Evolutionary conservation across 2,113 vertebrate genomes (phyloP).

Genomic region (Proteles cristata): DNA sequence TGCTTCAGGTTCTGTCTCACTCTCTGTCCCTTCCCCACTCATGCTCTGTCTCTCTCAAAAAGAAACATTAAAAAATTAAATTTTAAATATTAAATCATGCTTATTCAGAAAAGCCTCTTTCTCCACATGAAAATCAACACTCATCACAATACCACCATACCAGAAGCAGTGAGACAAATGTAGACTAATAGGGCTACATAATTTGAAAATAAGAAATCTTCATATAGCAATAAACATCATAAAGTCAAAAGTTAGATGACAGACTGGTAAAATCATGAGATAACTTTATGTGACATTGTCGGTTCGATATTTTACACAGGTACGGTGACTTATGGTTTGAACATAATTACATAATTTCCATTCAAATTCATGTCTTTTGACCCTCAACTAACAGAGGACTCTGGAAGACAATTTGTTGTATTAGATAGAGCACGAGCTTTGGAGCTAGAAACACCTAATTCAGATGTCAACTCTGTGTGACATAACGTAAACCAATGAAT

Average conservation of each 20-base stretch:
- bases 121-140: neutral
- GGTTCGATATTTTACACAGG: neutral
- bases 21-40: too few species aligned
- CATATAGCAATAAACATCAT: neutral
- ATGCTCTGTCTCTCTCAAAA: too few species aligned
- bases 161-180: neutral
- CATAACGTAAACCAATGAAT: neutral
- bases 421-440: neutral
- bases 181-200: neutral
- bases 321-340: neutral
- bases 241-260: neutral
- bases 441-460: neutral
- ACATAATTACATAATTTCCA: neutral
- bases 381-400: neutral
- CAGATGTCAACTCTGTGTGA: neutral
- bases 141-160: neutral
- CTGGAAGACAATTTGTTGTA: neutral
- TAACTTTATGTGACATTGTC: neutral
- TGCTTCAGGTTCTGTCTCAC: too few species aligned
- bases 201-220: neutral
- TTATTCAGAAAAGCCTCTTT: neutral
- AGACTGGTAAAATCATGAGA: neutral
- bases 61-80: neutral
- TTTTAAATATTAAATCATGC: neutral
- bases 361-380: neutral